These are phyloP conservation scores for Corythaeola cristata DNA, from an alignment of 2,113 vertebrate genomes.

Conservation along the genomic window DNA sequence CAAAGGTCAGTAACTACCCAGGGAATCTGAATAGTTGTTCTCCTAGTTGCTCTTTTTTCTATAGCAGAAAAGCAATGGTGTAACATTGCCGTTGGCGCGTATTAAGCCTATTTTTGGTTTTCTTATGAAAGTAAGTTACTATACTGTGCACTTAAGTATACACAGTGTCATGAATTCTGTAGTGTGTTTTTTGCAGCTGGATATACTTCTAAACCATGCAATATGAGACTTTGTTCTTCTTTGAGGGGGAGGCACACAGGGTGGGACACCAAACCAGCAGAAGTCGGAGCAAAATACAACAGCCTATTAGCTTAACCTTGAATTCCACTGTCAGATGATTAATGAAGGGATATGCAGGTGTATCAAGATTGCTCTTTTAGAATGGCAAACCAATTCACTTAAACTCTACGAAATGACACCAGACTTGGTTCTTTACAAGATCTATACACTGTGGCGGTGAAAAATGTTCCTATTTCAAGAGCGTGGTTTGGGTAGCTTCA, in stretches of 20 bases:
- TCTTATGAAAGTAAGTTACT: not conserved
- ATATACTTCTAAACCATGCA: not conserved
- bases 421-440: not conserved
- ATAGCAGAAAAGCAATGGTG: not conserved
- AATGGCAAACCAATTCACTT: not conserved
- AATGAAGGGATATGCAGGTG: not conserved
- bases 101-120: not conserved
- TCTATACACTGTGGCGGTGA: not conserved
- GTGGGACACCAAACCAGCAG: not conserved
- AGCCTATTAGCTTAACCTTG: not conserved
- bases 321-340: not conserved
- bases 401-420: not conserved
- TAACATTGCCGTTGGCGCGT: not conserved
- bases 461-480: not conserved
- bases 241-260: too few species aligned
- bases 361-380: not conserved
- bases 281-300: not conserved
- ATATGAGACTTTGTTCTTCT: not conserved
- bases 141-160: not conserved
- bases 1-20: not conserved
- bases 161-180: not conserved
- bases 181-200: not conserved
- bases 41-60: not conserved
- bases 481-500: not conserved
- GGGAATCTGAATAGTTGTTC: not conserved